Conservation (phyloP, 2,888 invertebrate species). For the Perithous albicinctus region DNA sequence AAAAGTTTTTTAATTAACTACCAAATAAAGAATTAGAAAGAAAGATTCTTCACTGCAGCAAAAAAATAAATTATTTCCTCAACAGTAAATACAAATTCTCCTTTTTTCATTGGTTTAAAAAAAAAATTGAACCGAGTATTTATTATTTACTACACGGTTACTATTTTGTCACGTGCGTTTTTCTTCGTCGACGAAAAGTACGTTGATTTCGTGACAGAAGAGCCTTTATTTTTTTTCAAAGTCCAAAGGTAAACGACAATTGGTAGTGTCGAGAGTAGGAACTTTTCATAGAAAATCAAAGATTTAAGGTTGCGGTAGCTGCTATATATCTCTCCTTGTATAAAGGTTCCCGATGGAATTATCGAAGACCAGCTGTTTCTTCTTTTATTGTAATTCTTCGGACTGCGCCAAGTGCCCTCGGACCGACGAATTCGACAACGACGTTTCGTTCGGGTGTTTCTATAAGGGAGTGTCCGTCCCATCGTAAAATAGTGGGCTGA, state of each 20-base stretch:
- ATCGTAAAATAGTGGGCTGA: conserved; percentile 5
- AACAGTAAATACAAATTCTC: too few species aligned
- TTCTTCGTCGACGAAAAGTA: neutral
- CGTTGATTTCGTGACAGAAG: neutral
- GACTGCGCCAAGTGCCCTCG: neutral
- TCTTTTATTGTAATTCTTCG: neutral
- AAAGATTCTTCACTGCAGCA: too few species aligned
- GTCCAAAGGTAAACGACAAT: neutral
- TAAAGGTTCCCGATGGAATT: neutral
- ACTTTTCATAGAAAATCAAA: neutral
- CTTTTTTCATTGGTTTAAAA: too few species aligned
- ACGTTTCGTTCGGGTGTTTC: neutral
- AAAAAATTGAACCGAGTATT: neutral
- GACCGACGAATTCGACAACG: neutral
- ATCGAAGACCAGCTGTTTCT: conserved; percentile 9
- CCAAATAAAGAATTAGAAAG: too few species aligned
- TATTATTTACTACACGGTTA: neutral
- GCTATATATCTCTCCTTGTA: neutral
- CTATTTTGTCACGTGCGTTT: neutral
- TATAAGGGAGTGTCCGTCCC: neutral
- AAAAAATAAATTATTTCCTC: too few species aligned
- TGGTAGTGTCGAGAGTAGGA: neutral
- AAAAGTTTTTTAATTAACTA: too few species aligned
- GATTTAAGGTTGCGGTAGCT: neutral
- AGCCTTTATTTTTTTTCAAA: neutral